These are phyloP conservation scores for Gisinianus flammeolus DNA, from an alignment of 2,888 invertebrate genomes.

Conservation along the genomic window DNA sequence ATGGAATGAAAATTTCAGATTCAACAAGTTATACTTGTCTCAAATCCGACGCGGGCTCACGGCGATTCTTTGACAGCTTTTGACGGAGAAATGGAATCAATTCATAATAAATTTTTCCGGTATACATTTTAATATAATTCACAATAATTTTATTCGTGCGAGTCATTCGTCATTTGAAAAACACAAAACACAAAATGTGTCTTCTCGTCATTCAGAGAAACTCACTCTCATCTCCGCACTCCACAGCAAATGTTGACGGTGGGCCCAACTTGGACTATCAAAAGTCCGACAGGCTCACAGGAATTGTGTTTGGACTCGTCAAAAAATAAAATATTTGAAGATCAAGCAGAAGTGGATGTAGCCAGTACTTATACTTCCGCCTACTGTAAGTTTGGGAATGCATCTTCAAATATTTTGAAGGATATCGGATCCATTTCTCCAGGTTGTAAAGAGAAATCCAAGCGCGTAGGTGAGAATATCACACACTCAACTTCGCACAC, in stretches of 20 bases:
- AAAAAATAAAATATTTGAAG: constrained; percentile 11
- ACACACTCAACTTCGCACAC: too few relatives aligned
- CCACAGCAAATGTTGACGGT: neutral
- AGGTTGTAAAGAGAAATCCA: constrained; percentile 1
- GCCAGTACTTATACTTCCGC: neutral
- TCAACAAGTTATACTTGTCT: constrained; percentile 14
- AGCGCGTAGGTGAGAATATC: too few relatives aligned
- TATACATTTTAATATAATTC: neutral
- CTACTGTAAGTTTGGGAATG: neutral
- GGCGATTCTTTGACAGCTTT: constrained; percentile 12
- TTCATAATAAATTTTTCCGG: constrained; percentile 18
- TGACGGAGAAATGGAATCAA: constrained; percentile 17
- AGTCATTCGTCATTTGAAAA: neutral
- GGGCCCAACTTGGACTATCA: constrained; percentile 5
- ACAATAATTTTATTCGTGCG: neutral
- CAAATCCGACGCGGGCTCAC: constrained; percentile 23
- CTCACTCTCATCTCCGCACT: neutral
- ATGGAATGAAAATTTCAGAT: neutral
- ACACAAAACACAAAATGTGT: neutral
- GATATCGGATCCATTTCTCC: constrained; percentile 3
- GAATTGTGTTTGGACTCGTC: constrained; percentile 23
- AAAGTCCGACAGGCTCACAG: neutral
- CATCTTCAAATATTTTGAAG: neutral
- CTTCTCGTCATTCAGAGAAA: neutral
- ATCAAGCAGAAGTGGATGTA: neutral